phyloP scores from a whole-genome alignment of 2,888 invertebrate genomes.

The Caenorhabditis auriculariae region DNA sequence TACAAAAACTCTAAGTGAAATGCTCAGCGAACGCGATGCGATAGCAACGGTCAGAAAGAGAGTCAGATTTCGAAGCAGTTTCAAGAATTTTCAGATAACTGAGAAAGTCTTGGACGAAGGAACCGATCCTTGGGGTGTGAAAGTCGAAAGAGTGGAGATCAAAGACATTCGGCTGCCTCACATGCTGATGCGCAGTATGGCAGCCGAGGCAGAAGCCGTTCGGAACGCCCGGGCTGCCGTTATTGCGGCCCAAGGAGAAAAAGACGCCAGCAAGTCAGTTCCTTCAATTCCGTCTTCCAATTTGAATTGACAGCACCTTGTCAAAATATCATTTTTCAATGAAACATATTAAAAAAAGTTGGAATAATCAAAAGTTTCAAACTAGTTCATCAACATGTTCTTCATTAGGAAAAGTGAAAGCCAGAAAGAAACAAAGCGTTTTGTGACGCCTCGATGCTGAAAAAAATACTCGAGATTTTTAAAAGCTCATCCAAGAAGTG shows the following conservation, averaged over 20 bases:
- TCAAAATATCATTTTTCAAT: no score
- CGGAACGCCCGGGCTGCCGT: constrained; percentile 78
- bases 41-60: constrained; percentile 54
- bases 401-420: no score
- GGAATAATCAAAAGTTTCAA: no score
- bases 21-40: constrained; percentile 62
- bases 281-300: no score
- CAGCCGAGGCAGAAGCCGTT: constrained; percentile 90
- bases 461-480: no score
- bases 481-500: no score
- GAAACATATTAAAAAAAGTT: no score
- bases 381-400: no score
- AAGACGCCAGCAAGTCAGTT: constrained; percentile 51
- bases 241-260: constrained; percentile 60
- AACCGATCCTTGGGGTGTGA: constrained; percentile 67
- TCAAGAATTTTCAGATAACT: constrained; percentile 43
- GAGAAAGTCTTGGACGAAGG: constrained; percentile 68
- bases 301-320: no score
- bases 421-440: no score
- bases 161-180: constrained; percentile 89
- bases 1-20: constrained; percentile 63
- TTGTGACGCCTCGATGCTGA: no score
- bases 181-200: constrained; percentile 89
- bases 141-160: constrained; percentile 69
- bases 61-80: not conserved